A percentile compares a stretch with the other conserved stretches of the same genome.
Evolutionary conservation across 1,140 invertebrate genomes (phyloP).

Genomic region (Diuraphis noxia): DNA sequence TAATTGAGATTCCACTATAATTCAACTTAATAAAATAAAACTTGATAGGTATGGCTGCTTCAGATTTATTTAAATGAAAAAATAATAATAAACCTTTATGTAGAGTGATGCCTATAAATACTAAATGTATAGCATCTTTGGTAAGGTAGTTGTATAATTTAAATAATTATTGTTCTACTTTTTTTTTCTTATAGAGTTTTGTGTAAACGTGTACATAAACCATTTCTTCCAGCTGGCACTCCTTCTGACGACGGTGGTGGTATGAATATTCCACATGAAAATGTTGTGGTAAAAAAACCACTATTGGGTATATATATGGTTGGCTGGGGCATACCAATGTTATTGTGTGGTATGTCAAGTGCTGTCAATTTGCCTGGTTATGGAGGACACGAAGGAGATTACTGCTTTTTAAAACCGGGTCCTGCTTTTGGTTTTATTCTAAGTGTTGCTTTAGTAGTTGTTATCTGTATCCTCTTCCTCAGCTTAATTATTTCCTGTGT

Average conservation of each 20-base stretch:
- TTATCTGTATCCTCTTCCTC: constrained; percentile 73
- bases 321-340: constrained; percentile 85
- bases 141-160: background rate
- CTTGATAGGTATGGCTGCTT: no score
- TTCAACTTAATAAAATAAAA: background rate
- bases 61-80: background rate
- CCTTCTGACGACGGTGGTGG: constrained; percentile 66
- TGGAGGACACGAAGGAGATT: constrained; percentile 69
- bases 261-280: constrained; percentile 64
- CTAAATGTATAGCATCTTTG: background rate
- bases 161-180: background rate
- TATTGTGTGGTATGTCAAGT: constrained; percentile 87
- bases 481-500: constrained; percentile 78
- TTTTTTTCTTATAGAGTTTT: constrained; percentile 68
- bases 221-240: constrained; percentile 65
- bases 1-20: no score
- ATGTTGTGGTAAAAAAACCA: constrained; percentile 67
- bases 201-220: constrained; percentile 82
- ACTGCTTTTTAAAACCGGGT: constrained; percentile 80
- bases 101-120: background rate
- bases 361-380: constrained; percentile 87
- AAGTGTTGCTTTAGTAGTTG: constrained; percentile 74
- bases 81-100: background rate
- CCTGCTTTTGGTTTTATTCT: constrained; percentile 80
- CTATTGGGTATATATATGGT: constrained; percentile 86